A percentile compares a stretch with the other conserved stretches of the same genome.
Conservation (phyloP, 2,797 vertebrate genomes). For the Apogon hyalosoma region DNA sequence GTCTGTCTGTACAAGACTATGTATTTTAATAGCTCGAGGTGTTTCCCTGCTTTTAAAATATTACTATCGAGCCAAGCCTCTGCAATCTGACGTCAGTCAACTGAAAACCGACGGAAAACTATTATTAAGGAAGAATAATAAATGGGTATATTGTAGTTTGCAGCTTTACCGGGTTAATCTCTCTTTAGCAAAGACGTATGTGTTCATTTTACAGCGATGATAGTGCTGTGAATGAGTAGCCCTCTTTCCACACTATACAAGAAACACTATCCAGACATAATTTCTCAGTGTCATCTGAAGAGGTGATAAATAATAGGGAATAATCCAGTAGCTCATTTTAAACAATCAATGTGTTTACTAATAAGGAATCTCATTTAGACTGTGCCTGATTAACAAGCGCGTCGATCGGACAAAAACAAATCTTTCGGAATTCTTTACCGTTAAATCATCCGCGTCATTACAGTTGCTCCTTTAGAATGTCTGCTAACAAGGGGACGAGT, state of each 20-base stretch:
- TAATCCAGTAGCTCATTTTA: slow-evolving; percentile 61
- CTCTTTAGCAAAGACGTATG: neutral
- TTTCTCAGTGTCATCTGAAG: slow-evolving; percentile 42
- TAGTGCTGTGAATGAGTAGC: neutral
- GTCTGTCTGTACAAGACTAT: no score
- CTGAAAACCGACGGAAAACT: no score
- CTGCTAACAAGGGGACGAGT: neutral
- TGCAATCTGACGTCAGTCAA: no score
- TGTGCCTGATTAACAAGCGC: slow-evolving; percentile 51
- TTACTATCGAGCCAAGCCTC: no score
- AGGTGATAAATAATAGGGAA: slow-evolving; percentile 50
- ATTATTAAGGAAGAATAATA: neutral
- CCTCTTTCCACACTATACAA: neutral
- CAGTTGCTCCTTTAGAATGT: slow-evolving; percentile 21
- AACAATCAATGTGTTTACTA: slow-evolving; percentile 65
- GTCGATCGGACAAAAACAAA: slow-evolving; percentile 34
- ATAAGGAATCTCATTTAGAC: slow-evolving; percentile 61
- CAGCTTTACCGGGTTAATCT: neutral
- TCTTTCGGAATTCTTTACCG: slow-evolving; percentile 42
- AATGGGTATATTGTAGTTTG: neutral
- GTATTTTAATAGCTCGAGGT: no score
- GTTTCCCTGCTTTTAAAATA: no score
- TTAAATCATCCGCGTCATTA: slow-evolving; percentile 52
- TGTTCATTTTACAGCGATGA: neutral
- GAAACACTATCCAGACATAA: slow-evolving; percentile 9